Conservation (phyloP, 2,888 invertebrate species). For the Ennomos erosarius region DNA sequence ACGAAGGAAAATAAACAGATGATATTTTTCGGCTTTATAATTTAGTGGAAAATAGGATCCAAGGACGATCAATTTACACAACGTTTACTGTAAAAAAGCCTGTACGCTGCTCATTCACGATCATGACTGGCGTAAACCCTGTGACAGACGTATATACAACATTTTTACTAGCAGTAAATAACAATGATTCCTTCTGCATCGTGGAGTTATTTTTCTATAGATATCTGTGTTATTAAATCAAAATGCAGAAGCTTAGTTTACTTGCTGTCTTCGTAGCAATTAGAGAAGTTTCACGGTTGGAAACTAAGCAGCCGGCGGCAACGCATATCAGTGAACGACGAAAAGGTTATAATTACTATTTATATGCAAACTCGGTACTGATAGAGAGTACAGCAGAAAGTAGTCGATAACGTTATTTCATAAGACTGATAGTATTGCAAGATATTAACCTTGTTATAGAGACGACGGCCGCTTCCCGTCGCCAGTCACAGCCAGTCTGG, state of each 20-base stretch:
- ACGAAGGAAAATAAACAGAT: conserved; percentile 24
- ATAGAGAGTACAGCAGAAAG: conserved; percentile 43
- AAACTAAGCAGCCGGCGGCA: conserved; percentile 30
- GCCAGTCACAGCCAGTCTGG: conserved; percentile 53
- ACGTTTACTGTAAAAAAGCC: conserved; percentile 25
- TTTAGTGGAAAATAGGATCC: conserved; percentile 27
- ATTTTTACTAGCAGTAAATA: conserved; percentile 26
- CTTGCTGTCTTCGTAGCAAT: conserved; percentile 23
- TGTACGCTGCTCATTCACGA: conserved; percentile 31
- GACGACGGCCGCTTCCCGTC: conserved; percentile 60
- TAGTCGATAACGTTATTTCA: conserved; percentile 62
- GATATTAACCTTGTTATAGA: conserved; percentile 72
- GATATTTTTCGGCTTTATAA: conserved; percentile 28
- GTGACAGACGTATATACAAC: conserved; percentile 26
- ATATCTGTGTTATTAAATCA: conserved; percentile 4
- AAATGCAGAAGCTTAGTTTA: conserved; percentile 3
- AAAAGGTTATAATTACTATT: conserved; percentile 48
- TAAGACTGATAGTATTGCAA: conserved; percentile 69
- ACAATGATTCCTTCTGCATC: conserved; percentile 13
- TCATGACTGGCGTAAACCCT: conserved; percentile 34
- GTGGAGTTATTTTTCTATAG: conserved; percentile 5
- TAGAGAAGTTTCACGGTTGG: conserved; percentile 38
- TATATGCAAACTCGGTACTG: conserved; percentile 44
- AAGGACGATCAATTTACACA: conserved; percentile 24
- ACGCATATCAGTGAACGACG: conserved; percentile 28